Evolutionary conservation across 1,140 invertebrate genomes (phyloP).

Genomic region (Pseudomyrmex flavicornis): DNA sequence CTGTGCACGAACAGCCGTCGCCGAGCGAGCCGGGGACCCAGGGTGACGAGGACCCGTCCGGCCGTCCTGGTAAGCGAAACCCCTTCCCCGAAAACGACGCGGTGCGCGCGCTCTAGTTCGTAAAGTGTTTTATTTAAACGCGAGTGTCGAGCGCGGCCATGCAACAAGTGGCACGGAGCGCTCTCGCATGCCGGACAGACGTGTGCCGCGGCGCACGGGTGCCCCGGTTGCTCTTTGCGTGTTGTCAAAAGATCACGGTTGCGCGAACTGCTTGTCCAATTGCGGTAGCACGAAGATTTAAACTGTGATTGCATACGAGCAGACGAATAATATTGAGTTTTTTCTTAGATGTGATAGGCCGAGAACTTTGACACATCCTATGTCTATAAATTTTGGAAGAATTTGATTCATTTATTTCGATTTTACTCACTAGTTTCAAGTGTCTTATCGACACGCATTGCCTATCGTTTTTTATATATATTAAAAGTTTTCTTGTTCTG

Average conservation of each 20-base stretch:
- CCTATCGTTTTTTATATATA: too few species aligned
- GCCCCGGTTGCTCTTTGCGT: constrained; percentile 4
- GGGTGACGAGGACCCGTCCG: constrained; percentile 53
- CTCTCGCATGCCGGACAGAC: constrained; percentile 72
- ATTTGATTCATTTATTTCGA: too few species aligned
- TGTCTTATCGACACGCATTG: too few species aligned
- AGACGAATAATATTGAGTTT: too few species aligned
- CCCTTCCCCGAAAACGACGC: background rate
- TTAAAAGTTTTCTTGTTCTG: too few species aligned
- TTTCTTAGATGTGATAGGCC: too few species aligned
- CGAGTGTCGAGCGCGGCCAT: constrained; percentile 68
- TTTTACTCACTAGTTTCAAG: too few species aligned
- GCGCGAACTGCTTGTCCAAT: too few species aligned
- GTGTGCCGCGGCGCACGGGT: constrained; percentile 33
- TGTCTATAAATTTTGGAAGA: too few species aligned
- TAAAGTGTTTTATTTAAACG: constrained; percentile 62
- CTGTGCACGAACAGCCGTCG: constrained; percentile 34
- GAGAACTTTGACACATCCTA: too few species aligned
- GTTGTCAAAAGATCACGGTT: background rate
- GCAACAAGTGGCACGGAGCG: constrained; percentile 77
- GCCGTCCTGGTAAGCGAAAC: constrained; percentile 56
- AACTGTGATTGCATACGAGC: too few species aligned
- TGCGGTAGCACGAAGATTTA: too few species aligned
- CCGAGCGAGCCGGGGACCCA: constrained; percentile 26
- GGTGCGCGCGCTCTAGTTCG: constrained; percentile 30